These are phyloP conservation scores for Narcine bancroftii DNA, from an alignment of 2,113 vertebrate species.

Conservation along the genomic window DNA sequence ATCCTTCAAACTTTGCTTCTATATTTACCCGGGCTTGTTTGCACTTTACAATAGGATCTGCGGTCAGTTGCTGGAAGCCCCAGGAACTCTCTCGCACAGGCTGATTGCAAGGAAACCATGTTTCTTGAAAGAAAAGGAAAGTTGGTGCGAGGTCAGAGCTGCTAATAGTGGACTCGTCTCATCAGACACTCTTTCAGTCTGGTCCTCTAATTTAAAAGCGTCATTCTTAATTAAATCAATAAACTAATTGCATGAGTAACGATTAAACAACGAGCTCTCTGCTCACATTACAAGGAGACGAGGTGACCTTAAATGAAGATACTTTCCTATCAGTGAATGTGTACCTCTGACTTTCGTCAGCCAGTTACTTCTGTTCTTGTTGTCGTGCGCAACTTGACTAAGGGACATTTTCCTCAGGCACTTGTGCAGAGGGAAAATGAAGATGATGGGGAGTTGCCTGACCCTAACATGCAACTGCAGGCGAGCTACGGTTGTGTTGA, in stretches of 20 bases:
- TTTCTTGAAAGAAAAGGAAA: not conserved
- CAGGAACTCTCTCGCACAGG: not conserved
- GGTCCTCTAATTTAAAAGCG: conserved; percentile 87
- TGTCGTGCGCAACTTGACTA: conserved; percentile 85
- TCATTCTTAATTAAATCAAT: conserved; percentile 97
- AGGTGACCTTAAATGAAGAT: conserved; percentile 69
- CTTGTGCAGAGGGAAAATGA: conserved; percentile 55
- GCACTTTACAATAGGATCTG: not conserved
- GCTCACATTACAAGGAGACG: conserved; percentile 70
- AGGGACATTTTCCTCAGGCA: conserved; percentile 44
- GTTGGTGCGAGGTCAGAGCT: conserved; percentile 38
- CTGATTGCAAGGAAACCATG: not conserved
- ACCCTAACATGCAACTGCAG: not conserved
- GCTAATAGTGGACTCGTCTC: conserved; percentile 58
- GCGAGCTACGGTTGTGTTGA: not conserved
- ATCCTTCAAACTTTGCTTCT: not conserved
- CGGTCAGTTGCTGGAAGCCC: not conserved
- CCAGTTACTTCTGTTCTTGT: conserved; percentile 76
- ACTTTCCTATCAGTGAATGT: conserved; percentile 74
- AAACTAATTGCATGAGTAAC: conserved; percentile 93
- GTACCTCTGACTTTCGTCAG: conserved; percentile 91
- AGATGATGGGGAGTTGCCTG: conserved; percentile 57
- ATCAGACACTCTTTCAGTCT: conserved; percentile 70
- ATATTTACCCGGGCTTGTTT: not conserved
- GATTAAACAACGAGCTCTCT: conserved; percentile 86